Conservation (phyloP, 2,888 invertebrate species). For the Plagodis dolabraria region DNA sequence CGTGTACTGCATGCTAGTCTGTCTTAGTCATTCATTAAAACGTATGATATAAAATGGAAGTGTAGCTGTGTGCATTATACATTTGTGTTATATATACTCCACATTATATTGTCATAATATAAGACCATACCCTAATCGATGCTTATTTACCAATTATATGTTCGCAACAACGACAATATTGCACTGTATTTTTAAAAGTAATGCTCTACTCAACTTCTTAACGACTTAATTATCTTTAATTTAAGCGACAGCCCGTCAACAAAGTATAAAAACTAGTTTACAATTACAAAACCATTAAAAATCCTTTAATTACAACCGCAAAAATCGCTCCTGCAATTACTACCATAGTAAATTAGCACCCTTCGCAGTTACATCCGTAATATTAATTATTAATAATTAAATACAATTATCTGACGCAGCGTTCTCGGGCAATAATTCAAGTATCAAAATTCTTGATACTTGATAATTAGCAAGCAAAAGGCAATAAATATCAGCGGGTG, state of each 20-base stretch:
- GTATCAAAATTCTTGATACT: constrained; percentile 82
- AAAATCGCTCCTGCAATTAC: constrained; percentile 18
- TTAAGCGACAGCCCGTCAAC: constrained; percentile 6
- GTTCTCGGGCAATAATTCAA: constrained; percentile 70
- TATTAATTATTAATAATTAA: constrained; percentile 56
- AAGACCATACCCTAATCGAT: too few species aligned
- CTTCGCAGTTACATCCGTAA: constrained; percentile 44
- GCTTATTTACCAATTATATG: too few species aligned
- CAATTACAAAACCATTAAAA: constrained; percentile 21
- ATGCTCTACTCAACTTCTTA: neutral
- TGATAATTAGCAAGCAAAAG: constrained; percentile 75
- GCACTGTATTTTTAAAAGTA: neutral
- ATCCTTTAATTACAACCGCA: constrained; percentile 6
- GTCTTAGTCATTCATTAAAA: too few species aligned
- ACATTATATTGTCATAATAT: too few species aligned
- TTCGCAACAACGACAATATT: too few species aligned
- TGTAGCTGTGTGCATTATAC: too few species aligned
- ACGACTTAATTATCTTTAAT: neutral
- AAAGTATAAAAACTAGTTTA: constrained; percentile 9
- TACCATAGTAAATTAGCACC: constrained; percentile 38
- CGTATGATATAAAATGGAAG: too few species aligned
- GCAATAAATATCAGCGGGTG: constrained; percentile 78
- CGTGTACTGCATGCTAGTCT: too few species aligned
- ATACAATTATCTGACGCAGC: constrained; percentile 55
- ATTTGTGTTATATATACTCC: too few species aligned